Conservation (phyloP, 2,113 vertebrate species). For the Macquaria australasica region DNA sequence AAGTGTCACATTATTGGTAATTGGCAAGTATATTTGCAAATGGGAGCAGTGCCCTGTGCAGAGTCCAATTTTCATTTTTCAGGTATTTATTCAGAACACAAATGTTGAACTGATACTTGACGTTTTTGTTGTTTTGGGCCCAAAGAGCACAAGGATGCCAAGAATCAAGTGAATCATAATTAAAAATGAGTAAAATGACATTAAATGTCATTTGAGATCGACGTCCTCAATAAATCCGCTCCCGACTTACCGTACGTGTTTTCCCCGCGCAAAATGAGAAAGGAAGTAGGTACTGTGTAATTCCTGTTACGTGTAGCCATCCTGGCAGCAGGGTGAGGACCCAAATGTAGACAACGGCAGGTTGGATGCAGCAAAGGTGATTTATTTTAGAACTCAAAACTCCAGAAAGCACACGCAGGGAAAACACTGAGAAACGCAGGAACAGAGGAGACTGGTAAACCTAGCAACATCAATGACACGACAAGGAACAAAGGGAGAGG, state of each 20-base stretch:
- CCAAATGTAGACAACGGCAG: no score
- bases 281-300: background rate
- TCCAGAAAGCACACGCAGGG: no score
- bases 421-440: no score
- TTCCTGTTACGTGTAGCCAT: no score
- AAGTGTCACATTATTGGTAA: slow-evolving; percentile 6
- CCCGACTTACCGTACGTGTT: background rate
- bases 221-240: background rate
- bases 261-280: background rate
- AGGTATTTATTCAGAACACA: slow-evolving; percentile 30
- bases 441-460: no score
- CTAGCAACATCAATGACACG: no score
- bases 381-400: no score
- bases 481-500: no score
- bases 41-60: background rate
- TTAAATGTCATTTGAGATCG: slow-evolving; percentile 31
- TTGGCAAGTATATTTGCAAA: slow-evolving; percentile 11
- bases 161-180: slow-evolving; percentile 26
- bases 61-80: background rate
- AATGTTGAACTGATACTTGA: slow-evolving; percentile 25
- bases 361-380: no score
- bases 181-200: slow-evolving; percentile 14
- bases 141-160: background rate
- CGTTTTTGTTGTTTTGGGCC: slow-evolving; percentile 8
- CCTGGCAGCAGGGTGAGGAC: no score